Base-by-base conservation (phyloP, 2,113 vertebrate species). In the Bambusicola thoracicus region DNA sequence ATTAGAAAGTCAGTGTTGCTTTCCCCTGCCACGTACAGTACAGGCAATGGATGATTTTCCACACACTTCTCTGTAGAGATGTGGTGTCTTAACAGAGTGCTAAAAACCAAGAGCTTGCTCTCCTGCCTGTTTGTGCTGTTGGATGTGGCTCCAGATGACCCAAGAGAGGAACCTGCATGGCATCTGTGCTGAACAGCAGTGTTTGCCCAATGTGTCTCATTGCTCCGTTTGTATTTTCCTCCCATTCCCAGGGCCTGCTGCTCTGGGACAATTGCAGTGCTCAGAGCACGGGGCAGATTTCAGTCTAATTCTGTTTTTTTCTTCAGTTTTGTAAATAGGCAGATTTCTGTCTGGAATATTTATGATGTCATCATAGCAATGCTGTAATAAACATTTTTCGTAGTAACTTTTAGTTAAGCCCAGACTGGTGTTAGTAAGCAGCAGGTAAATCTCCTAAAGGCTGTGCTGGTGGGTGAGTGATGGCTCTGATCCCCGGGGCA, bases 51-150 rank as follows among this genome's bases (percentile, higher is more conserved):
- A 34, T 75, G n/a, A 14, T 72, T 61, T 70, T 51, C 21, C 51
- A 36, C 8, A 1, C 22, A 12, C 12, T 17, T 78, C 19, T 69
- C 32, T 4, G 0, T 38, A n/a, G 58, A 36, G 44, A 32, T 8
- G 14, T 11, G 1, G 0, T 24, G 16, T 78, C 8, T 2, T 48
- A 46, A 6, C 38, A 34, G 44, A 66, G 32, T 61, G 49, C 43
- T 41, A 29, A 51, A 32, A 83, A 43, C 29, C 14, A 25, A 62
- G 32, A 79, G 55, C 59, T 53, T 41, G 40, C 38, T 34, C 22
- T 56, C 21, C n/a, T 80, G 55, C 62, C 30, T 40, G 5, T 13
- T 4, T 18, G 30, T 15, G 6, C 46, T 41, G 27, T 12, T 38
- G 46, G 30, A 13, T 34, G 82, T 62, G 53, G 46, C 22, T 73